Evolutionary conservation across 2,113 vertebrate genomes (phyloP).

Genomic region (Vombatus ursinus): DNA sequence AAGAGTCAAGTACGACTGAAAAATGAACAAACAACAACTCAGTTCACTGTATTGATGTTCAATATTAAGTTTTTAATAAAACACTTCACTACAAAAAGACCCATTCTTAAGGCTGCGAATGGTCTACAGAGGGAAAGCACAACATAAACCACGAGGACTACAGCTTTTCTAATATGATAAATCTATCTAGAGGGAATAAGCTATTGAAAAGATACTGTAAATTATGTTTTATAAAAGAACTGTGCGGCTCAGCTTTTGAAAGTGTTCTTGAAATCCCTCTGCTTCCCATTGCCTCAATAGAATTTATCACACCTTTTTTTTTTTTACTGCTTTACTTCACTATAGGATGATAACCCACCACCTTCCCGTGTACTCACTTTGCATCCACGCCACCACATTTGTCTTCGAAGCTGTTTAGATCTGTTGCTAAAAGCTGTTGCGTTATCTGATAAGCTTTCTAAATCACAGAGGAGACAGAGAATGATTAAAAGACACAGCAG

Average conservation of each 20-base stretch:
- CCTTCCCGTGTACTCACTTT: slow-evolving; percentile 86
- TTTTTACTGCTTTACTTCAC: not conserved
- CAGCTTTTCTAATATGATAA: not conserved
- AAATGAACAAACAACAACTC: not conserved
- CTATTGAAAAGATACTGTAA: not conserved
- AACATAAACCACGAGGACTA: not conserved
- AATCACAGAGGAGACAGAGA: slow-evolving; percentile 71
- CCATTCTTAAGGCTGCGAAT: not conserved
- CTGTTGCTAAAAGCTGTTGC: slow-evolving; percentile 98
- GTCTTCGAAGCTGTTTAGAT: slow-evolving; percentile 96
- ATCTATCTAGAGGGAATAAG: not conserved
- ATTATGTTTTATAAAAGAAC: not conserved
- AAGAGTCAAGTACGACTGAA: not conserved
- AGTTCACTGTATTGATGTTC: not conserved
- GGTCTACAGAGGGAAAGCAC: not conserved
- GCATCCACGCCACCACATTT: slow-evolving; percentile 98
- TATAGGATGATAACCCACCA: not conserved
- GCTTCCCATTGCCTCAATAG: not conserved
- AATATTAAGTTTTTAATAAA: not conserved
- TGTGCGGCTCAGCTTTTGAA: not conserved
- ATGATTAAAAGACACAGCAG: slow-evolving; percentile 67
- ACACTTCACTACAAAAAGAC: not conserved
- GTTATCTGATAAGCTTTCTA: slow-evolving; percentile 98
- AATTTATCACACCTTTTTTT: not conserved
- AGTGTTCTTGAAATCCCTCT: not conserved